phyloP scores from a whole-genome alignment of 2,888 invertebrate genomes.

The Drosophila diplacantha region DNA sequence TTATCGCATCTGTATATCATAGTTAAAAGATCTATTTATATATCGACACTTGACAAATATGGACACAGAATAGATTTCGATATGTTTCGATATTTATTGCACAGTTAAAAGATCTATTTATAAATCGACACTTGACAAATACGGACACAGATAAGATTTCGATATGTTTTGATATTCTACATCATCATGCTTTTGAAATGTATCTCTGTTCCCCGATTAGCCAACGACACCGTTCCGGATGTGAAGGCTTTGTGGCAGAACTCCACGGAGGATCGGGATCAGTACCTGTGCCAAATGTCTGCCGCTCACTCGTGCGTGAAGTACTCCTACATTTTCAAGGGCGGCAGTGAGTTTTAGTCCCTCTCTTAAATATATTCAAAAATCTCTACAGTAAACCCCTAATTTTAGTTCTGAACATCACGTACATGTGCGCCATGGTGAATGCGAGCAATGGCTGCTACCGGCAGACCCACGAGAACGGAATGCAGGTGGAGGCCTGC shows the following conservation, averaged over 20 bases:
- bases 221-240: constrained; percentile 82
- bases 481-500: constrained; percentile 79
- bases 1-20: too few species aligned
- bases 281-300: constrained; percentile 80
- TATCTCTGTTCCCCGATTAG: constrained; percentile 71
- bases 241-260: constrained; percentile 81
- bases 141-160: not conserved
- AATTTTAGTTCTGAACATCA: constrained; percentile 82
- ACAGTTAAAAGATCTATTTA: too few species aligned
- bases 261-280: constrained; percentile 75
- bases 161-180: too few species aligned
- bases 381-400: not conserved
- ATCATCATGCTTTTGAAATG: not conserved
- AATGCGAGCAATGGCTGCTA: constrained; percentile 81
- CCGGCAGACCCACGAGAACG: constrained; percentile 78
- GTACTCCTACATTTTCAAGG: constrained; percentile 82
- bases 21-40: too few species aligned
- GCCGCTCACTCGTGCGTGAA: constrained; percentile 82
- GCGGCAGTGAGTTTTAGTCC: constrained; percentile 79
- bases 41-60: too few species aligned
- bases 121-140: too few species aligned
- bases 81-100: too few species aligned
- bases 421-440: constrained; percentile 84
- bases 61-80: too few species aligned
- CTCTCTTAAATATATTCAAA: not conserved